Base-by-base conservation (phyloP, 2,888 invertebrate species). In the Phorcus lineatus region DNA sequence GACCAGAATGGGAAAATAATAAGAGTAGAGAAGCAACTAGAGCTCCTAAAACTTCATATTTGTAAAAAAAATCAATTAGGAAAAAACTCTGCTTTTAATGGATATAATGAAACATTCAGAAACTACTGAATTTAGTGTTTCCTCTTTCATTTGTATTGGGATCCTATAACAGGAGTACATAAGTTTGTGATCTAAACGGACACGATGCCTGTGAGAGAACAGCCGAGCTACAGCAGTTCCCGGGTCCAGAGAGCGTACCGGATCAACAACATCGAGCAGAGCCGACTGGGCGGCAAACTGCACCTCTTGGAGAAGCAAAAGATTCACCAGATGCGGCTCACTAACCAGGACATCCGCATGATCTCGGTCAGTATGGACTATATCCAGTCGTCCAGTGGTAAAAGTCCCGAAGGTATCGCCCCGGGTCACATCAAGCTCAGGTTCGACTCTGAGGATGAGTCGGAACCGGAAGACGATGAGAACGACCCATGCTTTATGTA, bases 281-380 rank as follows among this genome's bases (percentile, higher is more conserved):
- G 87, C 22, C 85, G 89, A 74, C 87, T 91, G 1, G 83, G 87
- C 31, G 85, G 87, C 54, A 84, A 80, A 36, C 77, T 91, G 19
- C 83, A 88, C 55, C 83, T 91, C 16, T 75, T 92, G 76, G 91
- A 91, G 77, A 90, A 90, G 77, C 90, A 90, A 67, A 87, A 87
- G 28, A 47, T 87, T 4, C 91, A 90, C 77, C 83, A 85, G 55
- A 82, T 86, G 31, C 84, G 91, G 6, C 78, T 92, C 31, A 88
- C 87, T 52, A 90, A 91, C 78, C 91, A 91, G 83, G 91, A 91
- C 81, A 91, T 92, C 52, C 86, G 91, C 17, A 83, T 91, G 57
- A 88, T 91, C 17, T 90, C 90, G 2, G 40, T 90, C 57, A 89
- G 90, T 2, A 78, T 92, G 74, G 91, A 91, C 76, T 90, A 89